Percentiles rank a stretch among this genome's conserved stretches.
Conservation (phyloP, 2,888 invertebrate genomes). For the Byasa hedistus region DNA sequence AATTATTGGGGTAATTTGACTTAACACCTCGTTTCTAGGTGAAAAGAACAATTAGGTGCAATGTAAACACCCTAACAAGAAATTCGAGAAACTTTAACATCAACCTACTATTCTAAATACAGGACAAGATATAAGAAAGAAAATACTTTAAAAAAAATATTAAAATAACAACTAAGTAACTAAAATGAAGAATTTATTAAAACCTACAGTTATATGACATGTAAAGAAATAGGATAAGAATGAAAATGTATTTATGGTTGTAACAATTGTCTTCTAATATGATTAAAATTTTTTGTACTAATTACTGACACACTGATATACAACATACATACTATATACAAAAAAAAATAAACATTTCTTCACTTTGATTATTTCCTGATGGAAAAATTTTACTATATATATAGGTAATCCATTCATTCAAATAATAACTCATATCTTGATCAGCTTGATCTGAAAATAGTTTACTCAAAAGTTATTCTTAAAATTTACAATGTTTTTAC, state of each 20-base stretch:
- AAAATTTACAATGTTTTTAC: too few species aligned
- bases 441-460: slow-evolving; percentile 29
- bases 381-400: slow-evolving; percentile 46
- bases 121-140: not conserved
- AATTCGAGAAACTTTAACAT: too few species aligned
- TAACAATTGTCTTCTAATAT: not conserved
- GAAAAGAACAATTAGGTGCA: too few species aligned
- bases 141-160: not conserved
- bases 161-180: not conserved
- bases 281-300: not conserved
- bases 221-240: too few species aligned
- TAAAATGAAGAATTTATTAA: too few species aligned
- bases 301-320: not conserved
- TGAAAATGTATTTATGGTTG: not conserved
- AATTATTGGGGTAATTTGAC: too few species aligned
- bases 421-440: slow-evolving; percentile 54
- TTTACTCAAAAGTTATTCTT: too few species aligned
- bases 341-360: slow-evolving; percentile 45
- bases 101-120: not conserved
- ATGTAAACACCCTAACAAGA: too few species aligned
- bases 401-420: slow-evolving; percentile 55
- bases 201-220: too few species aligned
- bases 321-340: slow-evolving; percentile 15
- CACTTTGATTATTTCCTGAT: slow-evolving; percentile 49
- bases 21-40: too few species aligned